Evolutionary conservation across 1,140 invertebrate genomes (phyloP).

Genomic region (Drosophila erecta): DNA sequence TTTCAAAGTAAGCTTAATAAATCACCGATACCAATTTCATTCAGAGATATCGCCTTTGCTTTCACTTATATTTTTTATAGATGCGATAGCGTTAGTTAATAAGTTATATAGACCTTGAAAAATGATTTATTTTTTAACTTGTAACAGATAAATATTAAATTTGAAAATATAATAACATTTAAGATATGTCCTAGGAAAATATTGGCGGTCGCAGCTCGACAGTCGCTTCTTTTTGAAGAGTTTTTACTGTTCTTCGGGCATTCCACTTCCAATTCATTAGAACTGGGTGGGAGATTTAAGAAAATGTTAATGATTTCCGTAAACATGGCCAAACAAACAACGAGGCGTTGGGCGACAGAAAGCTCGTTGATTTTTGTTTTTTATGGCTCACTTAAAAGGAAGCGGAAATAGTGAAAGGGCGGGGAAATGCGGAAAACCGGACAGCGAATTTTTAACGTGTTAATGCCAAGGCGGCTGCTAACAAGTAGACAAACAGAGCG

Average conservation of each 20-base stretch:
- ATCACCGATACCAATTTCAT: slow-evolving; percentile 20
- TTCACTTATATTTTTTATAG: neutral
- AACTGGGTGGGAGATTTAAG: slow-evolving; percentile 4
- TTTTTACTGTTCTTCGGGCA: neutral
- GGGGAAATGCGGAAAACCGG: neutral
- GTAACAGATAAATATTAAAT: no score
- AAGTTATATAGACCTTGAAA: no score
- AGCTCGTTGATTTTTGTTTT: slow-evolving; percentile 60
- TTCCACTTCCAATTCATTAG: slow-evolving; percentile 58
- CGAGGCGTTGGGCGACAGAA: slow-evolving; percentile 39
- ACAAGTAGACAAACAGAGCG: slow-evolving; percentile 74
- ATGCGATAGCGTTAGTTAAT: no score
- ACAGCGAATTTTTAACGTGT: slow-evolving; percentile 68
- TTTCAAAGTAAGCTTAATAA: slow-evolving; percentile 37
- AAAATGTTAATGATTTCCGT: slow-evolving; percentile 66
- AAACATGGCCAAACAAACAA: slow-evolving; percentile 64
- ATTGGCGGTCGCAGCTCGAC: neutral
- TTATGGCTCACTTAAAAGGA: slow-evolving; percentile 60
- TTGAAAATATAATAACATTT: neutral
- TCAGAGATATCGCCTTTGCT: neutral
- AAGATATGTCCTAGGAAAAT: no score
- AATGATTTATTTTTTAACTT: no score
- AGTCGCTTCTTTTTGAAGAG: neutral
- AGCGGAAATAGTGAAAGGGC: slow-evolving; percentile 56
- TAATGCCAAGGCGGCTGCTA: slow-evolving; percentile 71